These are phyloP conservation scores for Leptopilina drosophilae DNA, from an alignment of 2,888 invertebrate species.

Conservation along the genomic window DNA sequence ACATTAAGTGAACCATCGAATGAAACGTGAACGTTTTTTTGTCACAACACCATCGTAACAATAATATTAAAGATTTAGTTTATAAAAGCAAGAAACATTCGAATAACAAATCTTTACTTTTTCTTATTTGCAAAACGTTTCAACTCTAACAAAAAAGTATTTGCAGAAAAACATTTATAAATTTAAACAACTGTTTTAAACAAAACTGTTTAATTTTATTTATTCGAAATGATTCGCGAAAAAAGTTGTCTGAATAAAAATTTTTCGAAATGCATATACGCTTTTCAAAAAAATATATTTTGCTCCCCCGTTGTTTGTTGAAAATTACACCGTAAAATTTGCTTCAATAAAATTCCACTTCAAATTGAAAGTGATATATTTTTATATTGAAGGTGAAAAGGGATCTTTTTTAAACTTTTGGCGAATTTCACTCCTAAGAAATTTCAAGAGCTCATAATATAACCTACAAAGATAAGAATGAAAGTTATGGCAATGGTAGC, in stretches of 20 bases:
- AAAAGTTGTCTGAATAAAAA: too few species aligned
- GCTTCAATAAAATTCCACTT: neutral
- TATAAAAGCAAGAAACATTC: neutral
- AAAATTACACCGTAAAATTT: neutral
- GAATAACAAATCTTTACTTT: neutral
- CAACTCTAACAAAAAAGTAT: too few species aligned
- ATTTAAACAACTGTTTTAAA: too few species aligned
- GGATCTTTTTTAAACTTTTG: neutral
- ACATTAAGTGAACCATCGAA: constrained; percentile 21
- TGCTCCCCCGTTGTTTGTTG: neutral
- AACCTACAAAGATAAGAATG: constrained; percentile 11
- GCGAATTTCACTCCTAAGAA: neutral
- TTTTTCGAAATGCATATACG: neutral
- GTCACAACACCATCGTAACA: neutral
- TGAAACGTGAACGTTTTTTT: constrained; percentile 29
- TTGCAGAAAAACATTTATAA: too few species aligned
- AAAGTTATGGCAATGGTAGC: constrained; percentile 14
- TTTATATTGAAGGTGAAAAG: neutral
- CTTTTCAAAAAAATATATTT: neutral
- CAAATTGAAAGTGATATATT: neutral
- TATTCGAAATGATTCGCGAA: too few species aligned
- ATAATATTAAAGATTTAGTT: constrained; percentile 6
- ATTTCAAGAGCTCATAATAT: constrained; percentile 15
- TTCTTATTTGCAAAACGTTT: neutral
- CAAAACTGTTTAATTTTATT: too few species aligned